Evolutionary conservation across 2,113 vertebrate species (phyloP).

Genomic region (Daboia siamensis): DNA sequence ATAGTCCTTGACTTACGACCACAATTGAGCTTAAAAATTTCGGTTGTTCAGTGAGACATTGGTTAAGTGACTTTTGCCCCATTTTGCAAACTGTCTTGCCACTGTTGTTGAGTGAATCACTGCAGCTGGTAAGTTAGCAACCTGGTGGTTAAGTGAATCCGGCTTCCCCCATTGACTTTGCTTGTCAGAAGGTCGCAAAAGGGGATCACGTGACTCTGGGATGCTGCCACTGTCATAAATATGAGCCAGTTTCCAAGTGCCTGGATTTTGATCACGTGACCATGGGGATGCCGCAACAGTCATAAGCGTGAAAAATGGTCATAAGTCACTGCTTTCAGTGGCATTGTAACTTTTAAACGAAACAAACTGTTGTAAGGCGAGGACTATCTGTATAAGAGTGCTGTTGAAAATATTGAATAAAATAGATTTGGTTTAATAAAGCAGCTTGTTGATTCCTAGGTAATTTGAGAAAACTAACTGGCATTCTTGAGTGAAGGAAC

Average conservation of each 20-base stretch:
- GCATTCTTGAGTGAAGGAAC: neutral
- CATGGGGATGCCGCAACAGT: neutral
- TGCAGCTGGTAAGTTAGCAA: neutral
- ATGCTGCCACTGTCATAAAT: neutral
- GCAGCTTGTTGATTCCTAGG: neutral
- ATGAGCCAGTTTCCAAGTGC: neutral
- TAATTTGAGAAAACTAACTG: neutral
- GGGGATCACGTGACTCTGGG: neutral
- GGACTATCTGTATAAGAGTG: neutral
- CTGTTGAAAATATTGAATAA: neutral
- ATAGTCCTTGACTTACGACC: neutral
- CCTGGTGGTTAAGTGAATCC: neutral
- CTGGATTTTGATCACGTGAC: neutral
- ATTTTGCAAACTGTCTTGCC: neutral
- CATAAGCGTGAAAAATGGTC: neutral
- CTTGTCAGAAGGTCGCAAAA: neutral
- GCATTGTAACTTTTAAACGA: neutral
- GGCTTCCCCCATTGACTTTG: neutral
- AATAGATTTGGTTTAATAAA: neutral
- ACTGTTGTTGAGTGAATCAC: neutral
- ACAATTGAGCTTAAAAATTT: neutral
- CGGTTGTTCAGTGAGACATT: neutral
- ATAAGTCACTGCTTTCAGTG: neutral
- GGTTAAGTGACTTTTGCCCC: neutral
- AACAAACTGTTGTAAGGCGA: neutral